Evolutionary conservation across 2,797 vertebrate genomes (phyloP), one percentile per base, ranked within the genome.

Genomic region (Miichthys miiuy): DNA sequence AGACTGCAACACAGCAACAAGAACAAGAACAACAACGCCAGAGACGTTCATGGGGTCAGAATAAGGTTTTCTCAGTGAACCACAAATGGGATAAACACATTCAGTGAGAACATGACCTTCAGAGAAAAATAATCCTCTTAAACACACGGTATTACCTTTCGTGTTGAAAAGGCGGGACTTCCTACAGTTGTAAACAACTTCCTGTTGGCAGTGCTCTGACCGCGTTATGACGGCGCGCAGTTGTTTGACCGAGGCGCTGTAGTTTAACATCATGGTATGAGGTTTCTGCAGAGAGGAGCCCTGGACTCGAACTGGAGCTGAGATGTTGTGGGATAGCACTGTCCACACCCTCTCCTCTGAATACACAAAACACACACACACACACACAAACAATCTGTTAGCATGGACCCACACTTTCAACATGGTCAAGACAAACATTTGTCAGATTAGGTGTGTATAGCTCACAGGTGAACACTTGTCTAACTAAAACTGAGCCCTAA

Each of bases 301-400:
- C 51, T 75, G 94, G 51, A 98, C 96, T 4, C 77, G 89, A 14
- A 96, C 96, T 1, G 96, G 87, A 47, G 95, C 93, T 0, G 95
- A 96, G 92, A 75, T 96, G 94, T 98, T 97, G 94, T 99, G 98
- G 18, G 91, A 86, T 73, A 99, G 79, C 1, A 95, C 89, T 0
- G 97, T 99, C 98, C 97, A 99, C 67, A 97, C 97, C 90, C 96
- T 97, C 83, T 98, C 96, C 76, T 96, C 97, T 99, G 81, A 2
- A 83, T 14, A 44, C 13, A 44, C 42, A 44, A 44, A 1, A 42
- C 41, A 11, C 41, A 11, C 41, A 11, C 41, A 11, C 13, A 13
- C 42, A 44, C 13, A 44, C 42, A 44, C 42, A 44, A 1, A 44
- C 12, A 44, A 7, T 34, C 34, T 34, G 34, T 34, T 34, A 34